These are phyloP conservation scores for Pseudomyrmex cubaensis DNA, from an alignment of 1,140 invertebrate genomes.

Conservation along the genomic window DNA sequence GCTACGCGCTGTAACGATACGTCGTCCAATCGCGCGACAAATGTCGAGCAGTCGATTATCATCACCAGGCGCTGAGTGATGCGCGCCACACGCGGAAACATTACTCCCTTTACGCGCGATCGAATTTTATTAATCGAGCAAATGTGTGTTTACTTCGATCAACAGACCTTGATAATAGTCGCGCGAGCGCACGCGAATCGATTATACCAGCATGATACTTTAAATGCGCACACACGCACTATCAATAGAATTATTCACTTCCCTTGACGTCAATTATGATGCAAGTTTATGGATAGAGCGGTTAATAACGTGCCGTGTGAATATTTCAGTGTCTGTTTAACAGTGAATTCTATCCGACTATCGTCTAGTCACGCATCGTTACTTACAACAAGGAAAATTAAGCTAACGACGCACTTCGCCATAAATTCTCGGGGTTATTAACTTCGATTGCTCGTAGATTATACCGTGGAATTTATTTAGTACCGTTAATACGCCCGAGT, in stretches of 20 bases:
- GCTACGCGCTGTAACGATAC: conserved; percentile 33
- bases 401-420: conserved; percentile 64
- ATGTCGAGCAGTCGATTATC: conserved; percentile 36
- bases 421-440: conserved; percentile 72
- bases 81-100: not conserved
- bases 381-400: conserved; percentile 71
- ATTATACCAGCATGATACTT: not conserved
- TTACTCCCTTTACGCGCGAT: not conserved
- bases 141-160: no score
- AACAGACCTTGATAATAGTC: no score
- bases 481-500: conserved; percentile 64
- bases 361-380: conserved; percentile 70
- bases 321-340: conserved; percentile 60
- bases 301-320: conserved; percentile 3
- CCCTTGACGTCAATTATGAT: conserved; percentile 18
- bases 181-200: no score
- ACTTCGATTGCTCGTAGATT: conserved; percentile 65
- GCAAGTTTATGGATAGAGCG: conserved; percentile 16
- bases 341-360: conserved; percentile 48
- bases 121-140: not conserved
- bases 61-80: not conserved
- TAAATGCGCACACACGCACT: not conserved
- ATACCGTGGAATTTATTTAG: conserved; percentile 68
- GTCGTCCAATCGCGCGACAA: conserved; percentile 37
- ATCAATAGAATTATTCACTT: not conserved